phyloP scores from a whole-genome alignment of 1,140 invertebrate genomes.

The Tetramorium simillimum region DNA sequence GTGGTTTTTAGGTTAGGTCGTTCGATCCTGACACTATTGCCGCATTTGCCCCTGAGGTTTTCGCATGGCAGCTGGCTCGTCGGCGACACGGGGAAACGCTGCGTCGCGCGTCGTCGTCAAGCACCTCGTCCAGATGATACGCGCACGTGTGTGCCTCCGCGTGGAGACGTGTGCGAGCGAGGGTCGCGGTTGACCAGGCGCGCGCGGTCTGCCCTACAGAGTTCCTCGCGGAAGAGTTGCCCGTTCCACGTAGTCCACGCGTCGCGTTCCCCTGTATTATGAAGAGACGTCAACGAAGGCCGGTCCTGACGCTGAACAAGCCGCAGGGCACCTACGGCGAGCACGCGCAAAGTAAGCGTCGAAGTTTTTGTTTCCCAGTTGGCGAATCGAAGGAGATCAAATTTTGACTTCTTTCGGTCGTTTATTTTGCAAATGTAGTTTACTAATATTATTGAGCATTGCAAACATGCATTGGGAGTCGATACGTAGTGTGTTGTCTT shows the following conservation, averaged over 20 bases:
- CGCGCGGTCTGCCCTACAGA: not conserved
- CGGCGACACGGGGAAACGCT: not conserved
- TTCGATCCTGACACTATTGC: not conserved
- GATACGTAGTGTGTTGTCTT: not conserved
- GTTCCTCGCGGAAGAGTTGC: slow-evolving; percentile 11
- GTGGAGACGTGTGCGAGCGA: not conserved
- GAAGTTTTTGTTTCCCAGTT: not conserved
- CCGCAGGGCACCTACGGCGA: slow-evolving; percentile 75
- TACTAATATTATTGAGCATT: not conserved
- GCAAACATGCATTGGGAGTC: slow-evolving; percentile 16
- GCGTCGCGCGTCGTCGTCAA: not conserved
- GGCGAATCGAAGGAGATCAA: no score
- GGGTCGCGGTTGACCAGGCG: not conserved
- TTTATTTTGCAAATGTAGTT: not conserved
- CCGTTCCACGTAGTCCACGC: not conserved
- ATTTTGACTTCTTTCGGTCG: not conserved
- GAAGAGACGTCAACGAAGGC: slow-evolving; percentile 81
- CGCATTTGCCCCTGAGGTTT: not conserved
- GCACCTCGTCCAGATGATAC: not conserved
- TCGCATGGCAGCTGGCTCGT: not conserved
- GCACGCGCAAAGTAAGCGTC: slow-evolving; percentile 75
- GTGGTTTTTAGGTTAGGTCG: slow-evolving; percentile 25
- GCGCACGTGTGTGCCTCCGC: not conserved
- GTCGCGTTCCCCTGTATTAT: slow-evolving; percentile 68
- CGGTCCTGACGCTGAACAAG: slow-evolving; percentile 80